A percentile compares a stretch with the other conserved stretches of the same genome.
Evolutionary conservation across 2,113 vertebrate species (phyloP).

Genomic region (Ceyx melanurus): DNA sequence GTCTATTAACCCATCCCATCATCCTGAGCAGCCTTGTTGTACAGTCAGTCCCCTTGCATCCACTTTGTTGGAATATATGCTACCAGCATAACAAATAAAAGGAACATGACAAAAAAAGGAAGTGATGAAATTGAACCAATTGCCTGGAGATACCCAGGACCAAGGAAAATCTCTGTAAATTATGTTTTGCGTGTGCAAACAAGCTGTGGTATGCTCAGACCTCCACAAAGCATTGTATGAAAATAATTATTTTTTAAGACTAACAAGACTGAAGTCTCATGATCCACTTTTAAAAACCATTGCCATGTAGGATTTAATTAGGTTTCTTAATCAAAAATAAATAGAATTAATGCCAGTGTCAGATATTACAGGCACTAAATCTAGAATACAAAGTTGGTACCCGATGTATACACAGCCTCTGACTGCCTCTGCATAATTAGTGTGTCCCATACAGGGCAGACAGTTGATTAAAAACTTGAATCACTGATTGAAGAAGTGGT

Average conservation of each 20-base stretch:
- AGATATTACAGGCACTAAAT: background rate
- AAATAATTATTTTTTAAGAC: background rate
- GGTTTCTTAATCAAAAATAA: background rate
- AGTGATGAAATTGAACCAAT: background rate
- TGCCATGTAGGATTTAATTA: background rate
- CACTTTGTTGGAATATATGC: background rate
- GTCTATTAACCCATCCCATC: background rate
- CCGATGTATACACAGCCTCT: background rate
- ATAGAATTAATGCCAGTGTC: background rate
- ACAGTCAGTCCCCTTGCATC: background rate
- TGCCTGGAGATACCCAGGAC: background rate
- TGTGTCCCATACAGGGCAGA: background rate
- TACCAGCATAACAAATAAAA: background rate
- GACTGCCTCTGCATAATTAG: background rate
- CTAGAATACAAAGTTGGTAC: background rate
- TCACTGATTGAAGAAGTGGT: background rate
- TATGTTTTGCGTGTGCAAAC: background rate
- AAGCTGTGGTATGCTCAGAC: background rate
- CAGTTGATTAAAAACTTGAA: background rate
- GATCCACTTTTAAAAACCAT: background rate
- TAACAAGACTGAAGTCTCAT: background rate
- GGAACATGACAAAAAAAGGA: background rate
- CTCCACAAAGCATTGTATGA: background rate
- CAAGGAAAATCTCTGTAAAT: background rate
- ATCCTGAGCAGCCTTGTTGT: rapidly evolving